phyloP scores from a whole-genome alignment of 2,888 invertebrate species.

The Coleophora flavipennella region DNA sequence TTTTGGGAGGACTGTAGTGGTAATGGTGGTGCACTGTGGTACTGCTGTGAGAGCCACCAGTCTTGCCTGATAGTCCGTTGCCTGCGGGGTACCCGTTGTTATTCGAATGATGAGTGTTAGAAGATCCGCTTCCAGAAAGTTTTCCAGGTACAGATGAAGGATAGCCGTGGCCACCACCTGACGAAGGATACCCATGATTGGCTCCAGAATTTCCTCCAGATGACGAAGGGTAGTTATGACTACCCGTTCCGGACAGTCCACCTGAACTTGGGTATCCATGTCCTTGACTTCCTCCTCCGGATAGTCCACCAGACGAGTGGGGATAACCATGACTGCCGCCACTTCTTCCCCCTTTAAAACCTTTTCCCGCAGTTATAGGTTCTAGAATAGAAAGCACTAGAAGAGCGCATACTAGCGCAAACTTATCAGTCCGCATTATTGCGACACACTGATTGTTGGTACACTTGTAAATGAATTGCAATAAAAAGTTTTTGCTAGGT shows the following conservation, averaged over 20 bases:
- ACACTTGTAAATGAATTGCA: slow-evolving; percentile 1
- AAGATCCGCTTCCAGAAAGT: slow-evolving; percentile 1
- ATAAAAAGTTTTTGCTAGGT: background rate
- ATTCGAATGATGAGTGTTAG: slow-evolving; percentile 1
- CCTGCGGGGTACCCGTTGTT: slow-evolving; percentile 17
- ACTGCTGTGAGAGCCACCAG: slow-evolving; percentile 16
- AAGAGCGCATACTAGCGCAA: slow-evolving; percentile 35
- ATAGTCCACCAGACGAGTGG: slow-evolving; percentile 20
- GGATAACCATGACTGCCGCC: slow-evolving; percentile 17
- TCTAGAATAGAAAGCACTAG: slow-evolving; percentile 30
- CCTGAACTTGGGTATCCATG: slow-evolving; percentile 16
- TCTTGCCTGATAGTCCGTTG: slow-evolving; percentile 24
- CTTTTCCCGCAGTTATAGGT: slow-evolving; percentile 24
- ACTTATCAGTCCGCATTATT: slow-evolving; percentile 31
- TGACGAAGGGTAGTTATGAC: slow-evolving; percentile 22
- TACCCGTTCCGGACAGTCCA: slow-evolving; percentile 20
- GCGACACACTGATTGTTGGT: slow-evolving; percentile 16
- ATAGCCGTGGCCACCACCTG: slow-evolving; percentile 19
- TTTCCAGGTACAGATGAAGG: slow-evolving; percentile 9
- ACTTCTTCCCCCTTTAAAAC: slow-evolving; percentile 18
- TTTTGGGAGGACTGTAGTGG: slow-evolving; percentile 51
- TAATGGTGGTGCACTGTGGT: slow-evolving; percentile 47
- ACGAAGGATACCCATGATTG: slow-evolving; percentile 19
- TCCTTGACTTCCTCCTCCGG: slow-evolving; percentile 20
- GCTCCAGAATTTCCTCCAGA: slow-evolving; percentile 20